Conservation (phyloP, 2,797 vertebrate genomes). For the Ataeniobius toweri region DNA sequence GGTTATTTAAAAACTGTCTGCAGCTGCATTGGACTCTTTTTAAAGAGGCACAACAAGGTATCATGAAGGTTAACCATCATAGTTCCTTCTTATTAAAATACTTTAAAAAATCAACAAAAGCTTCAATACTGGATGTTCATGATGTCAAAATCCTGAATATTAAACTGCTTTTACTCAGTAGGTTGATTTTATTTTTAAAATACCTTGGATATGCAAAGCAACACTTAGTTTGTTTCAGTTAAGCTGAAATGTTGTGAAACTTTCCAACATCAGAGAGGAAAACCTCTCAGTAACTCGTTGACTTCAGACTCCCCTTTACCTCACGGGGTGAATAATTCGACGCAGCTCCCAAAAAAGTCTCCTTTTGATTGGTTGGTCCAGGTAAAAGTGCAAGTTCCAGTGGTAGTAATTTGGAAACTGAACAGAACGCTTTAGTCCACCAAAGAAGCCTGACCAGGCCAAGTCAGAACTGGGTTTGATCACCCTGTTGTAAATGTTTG, state of each 20-base stretch:
- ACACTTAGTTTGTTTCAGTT: neutral
- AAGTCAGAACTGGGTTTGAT: too few relatives aligned
- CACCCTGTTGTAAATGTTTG: too few relatives aligned
- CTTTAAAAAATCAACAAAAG: neutral
- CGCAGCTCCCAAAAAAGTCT: neutral
- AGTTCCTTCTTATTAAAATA: neutral
- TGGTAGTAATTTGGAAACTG: neutral
- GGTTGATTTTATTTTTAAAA: neutral
- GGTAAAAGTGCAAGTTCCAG: neutral
- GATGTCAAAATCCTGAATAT: neutral
- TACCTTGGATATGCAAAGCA: neutral
- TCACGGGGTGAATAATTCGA: neutral
- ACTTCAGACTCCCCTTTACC: neutral
- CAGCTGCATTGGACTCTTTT: too few relatives aligned
- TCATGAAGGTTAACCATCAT: neutral
- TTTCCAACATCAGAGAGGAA: neutral
- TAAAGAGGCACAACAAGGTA: neutral
- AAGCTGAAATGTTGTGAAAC: neutral
- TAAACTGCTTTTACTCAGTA: too few relatives aligned
- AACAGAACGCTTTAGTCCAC: neutral
- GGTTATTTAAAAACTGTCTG: neutral
- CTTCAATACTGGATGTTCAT: neutral
- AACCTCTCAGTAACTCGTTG: neutral
- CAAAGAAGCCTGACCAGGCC: neutral
- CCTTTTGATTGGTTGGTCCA: neutral